Percentiles rank a stretch among this genome's conserved stretches.
phyloP scores from a whole-genome alignment of 2,888 invertebrate genomes.

The Erebia ligea region DNA sequence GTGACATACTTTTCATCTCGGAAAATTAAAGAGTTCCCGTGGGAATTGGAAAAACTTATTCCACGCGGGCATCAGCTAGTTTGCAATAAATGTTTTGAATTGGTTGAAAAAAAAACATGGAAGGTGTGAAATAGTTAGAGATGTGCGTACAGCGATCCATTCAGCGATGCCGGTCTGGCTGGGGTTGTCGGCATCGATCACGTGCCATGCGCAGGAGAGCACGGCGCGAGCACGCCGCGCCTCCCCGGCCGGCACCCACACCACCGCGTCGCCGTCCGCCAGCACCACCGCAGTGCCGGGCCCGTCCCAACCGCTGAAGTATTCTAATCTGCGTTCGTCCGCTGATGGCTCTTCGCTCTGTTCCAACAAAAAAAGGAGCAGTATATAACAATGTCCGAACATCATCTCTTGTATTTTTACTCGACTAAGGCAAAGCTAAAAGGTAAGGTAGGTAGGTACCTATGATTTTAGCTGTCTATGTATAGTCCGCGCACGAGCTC shows the following conservation, averaged over 20 bases:
- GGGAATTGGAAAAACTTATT: too few species aligned
- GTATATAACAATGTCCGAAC: neutral
- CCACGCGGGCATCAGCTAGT: too few species aligned
- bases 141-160: slow-evolving; percentile 84
- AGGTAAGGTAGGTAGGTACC: too few species aligned
- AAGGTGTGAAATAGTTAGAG: too few species aligned
- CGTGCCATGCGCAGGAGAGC: slow-evolving; percentile 94
- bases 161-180: slow-evolving; percentile 84
- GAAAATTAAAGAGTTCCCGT: too few species aligned
- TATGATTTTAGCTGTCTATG: too few species aligned
- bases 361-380: neutral
- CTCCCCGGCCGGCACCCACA: slow-evolving; percentile 97
- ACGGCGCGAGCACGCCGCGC: slow-evolving; percentile 92
- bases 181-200: slow-evolving; percentile 89
- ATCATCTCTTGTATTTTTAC: neutral
- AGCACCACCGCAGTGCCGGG: slow-evolving; percentile 88
- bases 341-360: slow-evolving; percentile 91
- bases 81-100: too few species aligned
- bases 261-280: slow-evolving; percentile 87
- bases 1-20: too few species aligned
- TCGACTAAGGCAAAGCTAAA: too few species aligned
- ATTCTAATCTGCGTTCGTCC: slow-evolving; percentile 89
- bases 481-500: too few species aligned
- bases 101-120: too few species aligned
- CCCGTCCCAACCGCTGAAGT: slow-evolving; percentile 92